phyloP scores from a whole-genome alignment of 30 jellyfish, hydroid and myxozoan species.

The Chironex yamaguchii region DNA sequence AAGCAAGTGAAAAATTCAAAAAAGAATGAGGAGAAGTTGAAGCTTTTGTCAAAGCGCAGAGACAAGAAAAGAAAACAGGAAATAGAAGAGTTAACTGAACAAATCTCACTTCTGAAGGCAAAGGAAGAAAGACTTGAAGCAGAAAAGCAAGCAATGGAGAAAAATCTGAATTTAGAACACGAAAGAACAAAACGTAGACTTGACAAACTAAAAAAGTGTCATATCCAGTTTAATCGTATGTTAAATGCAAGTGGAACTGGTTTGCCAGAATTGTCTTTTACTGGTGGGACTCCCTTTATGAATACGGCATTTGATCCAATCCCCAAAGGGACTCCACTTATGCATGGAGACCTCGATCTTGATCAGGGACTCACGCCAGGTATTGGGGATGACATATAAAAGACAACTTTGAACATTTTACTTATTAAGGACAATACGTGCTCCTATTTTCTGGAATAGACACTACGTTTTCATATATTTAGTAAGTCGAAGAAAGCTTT shows the following conservation, averaged over 20 bases:
- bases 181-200: constrained; percentile 83
- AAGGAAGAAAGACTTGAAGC: constrained; percentile 71
- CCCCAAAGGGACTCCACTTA: neutral
- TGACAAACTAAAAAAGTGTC: constrained; percentile 86
- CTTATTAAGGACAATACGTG: too few species aligned
- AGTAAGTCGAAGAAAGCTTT: too few species aligned
- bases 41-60: constrained; percentile 27
- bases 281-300: constrained; percentile 28
- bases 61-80: constrained; percentile 27
- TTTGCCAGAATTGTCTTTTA: constrained; percentile 43
- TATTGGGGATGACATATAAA: too few species aligned
- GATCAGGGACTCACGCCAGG: too few species aligned
- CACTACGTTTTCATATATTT: too few species aligned
- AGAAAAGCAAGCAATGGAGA: constrained; percentile 74
- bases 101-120: neutral
- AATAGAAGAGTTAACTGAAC: neutral
- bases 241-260: constrained; percentile 76
- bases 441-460: too few species aligned
- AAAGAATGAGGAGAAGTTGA: constrained; percentile 62
- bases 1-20: constrained; percentile 66
- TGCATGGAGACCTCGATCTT: too few species aligned
- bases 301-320: neutral
- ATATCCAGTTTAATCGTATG: constrained; percentile 84
- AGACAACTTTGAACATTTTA: too few species aligned
- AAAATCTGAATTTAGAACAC: constrained; percentile 82